Evolutionary conservation across 2,888 invertebrate species (phyloP).

Genomic region (Syritta pipiens): DNA sequence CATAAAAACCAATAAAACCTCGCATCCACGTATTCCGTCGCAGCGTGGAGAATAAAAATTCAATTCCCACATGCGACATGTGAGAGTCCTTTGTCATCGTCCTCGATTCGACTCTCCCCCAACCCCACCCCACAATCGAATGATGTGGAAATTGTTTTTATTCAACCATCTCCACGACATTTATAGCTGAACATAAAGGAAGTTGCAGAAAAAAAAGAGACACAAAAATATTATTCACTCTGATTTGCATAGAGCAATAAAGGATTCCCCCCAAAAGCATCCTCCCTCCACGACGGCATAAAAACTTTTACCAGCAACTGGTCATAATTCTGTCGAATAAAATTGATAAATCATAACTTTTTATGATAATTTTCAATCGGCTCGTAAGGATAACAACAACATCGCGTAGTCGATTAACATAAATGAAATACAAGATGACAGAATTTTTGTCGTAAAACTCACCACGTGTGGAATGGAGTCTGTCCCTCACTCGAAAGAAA

Average conservation of each 20-base stretch:
- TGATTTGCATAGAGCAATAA: slow-evolving; percentile 67
- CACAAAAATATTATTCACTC: slow-evolving; percentile 26
- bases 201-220: too few species aligned
- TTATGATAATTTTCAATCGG: slow-evolving; percentile 56
- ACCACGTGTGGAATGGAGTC: not conserved
- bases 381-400: slow-evolving; percentile 21
- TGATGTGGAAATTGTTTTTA: slow-evolving; percentile 77
- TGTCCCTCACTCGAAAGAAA: not conserved
- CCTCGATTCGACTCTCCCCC: not conserved
- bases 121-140: slow-evolving; percentile 74
- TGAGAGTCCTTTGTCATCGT: slow-evolving; percentile 35
- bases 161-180: slow-evolving; percentile 66
- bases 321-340: slow-evolving; percentile 68
- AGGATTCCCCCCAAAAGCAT: not conserved
- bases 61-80: slow-evolving; percentile 73
- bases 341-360: slow-evolving; percentile 69
- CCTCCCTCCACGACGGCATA: not conserved
- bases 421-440: slow-evolving; percentile 12
- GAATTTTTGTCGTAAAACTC: not conserved
- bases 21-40: slow-evolving; percentile 21
- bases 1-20: slow-evolving; percentile 61
- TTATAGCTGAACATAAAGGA: slow-evolving; percentile 57
- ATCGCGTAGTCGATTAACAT: slow-evolving; percentile 48
- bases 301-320: slow-evolving; percentile 45
- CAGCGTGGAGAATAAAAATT: slow-evolving; percentile 75